phyloP scores from a whole-genome alignment of 2,888 invertebrate genomes.

The Drosophila leonis region DNA sequence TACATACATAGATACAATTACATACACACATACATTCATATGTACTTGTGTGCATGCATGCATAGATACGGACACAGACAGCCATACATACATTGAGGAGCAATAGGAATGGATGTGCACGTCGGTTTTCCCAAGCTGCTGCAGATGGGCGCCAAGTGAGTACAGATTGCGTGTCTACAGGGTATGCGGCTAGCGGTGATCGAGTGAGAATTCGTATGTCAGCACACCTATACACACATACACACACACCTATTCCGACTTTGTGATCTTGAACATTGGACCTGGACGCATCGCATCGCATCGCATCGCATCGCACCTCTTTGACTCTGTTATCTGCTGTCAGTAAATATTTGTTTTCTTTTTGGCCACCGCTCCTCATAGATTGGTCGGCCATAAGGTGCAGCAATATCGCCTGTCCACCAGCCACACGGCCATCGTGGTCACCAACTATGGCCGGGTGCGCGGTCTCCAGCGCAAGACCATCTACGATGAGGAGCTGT shows the following conservation, averaged over 20 bases:
- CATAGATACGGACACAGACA: neutral
- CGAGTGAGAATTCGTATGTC: neutral
- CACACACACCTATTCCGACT: neutral
- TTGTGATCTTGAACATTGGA: conserved; percentile 30
- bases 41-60: neutral
- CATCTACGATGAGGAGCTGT: conserved; percentile 71
- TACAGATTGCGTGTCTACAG: conserved; percentile 12
- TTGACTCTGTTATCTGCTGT: conserved; percentile 17
- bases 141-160: conserved; percentile 60
- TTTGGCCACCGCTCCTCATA: conserved; percentile 19
- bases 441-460: conserved; percentile 78
- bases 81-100: neutral
- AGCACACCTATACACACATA: conserved; percentile 4
- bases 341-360: conserved; percentile 5
- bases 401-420: conserved; percentile 76
- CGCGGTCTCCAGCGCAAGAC: conserved; percentile 76
- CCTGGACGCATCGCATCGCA: neutral
- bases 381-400: conserved; percentile 70
- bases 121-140: conserved; percentile 60
- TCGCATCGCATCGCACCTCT: neutral
- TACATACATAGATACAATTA: conserved; percentile 6
- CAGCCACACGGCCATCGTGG: conserved; percentile 65
- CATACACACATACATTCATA: neutral
- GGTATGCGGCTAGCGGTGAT: neutral
- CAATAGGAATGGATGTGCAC: conserved; percentile 51